A percentile compares a stretch with the other conserved stretches of the same genome.
phyloP scores from a whole-genome alignment of 2,797 vertebrate species.

The Loris lydekkerianus region DNA sequence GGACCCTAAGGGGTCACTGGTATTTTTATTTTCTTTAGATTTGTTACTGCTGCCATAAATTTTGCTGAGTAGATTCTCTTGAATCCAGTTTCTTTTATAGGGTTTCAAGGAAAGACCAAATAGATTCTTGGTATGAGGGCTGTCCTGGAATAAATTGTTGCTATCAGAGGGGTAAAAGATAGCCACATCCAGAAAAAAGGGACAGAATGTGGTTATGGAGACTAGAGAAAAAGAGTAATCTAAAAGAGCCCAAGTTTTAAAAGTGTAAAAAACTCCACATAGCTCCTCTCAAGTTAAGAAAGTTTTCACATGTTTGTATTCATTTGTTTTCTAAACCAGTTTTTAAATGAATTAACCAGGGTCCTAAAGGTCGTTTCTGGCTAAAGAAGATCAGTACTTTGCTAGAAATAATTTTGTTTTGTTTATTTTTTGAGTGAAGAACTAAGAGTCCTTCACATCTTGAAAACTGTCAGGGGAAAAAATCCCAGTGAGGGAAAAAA shows the following conservation, averaged over 20 bases:
- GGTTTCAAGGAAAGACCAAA: not conserved
- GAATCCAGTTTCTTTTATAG: not conserved
- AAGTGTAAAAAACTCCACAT: not conserved
- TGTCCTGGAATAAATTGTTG: not conserved
- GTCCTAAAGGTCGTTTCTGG: constrained; percentile 17
- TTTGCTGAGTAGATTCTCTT: not conserved
- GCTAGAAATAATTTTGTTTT: constrained; percentile 56
- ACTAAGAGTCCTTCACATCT: constrained; percentile 58
- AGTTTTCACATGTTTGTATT: not conserved
- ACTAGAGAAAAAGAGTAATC: not conserved
- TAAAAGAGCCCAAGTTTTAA: not conserved
- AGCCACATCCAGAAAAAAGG: not conserved
- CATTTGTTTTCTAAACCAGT: not conserved
- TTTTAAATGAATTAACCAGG: constrained; percentile 43
- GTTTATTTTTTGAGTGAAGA: constrained; percentile 65
- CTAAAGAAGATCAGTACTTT: constrained; percentile 56
- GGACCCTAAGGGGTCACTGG: not conserved
- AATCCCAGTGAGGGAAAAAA: constrained; percentile 80
- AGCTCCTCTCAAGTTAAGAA: not conserved
- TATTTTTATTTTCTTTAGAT: constrained; percentile 56
- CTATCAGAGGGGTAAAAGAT: not conserved
- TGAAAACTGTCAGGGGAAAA: constrained; percentile 60
- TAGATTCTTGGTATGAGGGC: not conserved
- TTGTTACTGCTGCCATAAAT: not conserved
- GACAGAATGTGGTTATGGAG: not conserved